Base-by-base conservation (phyloP, 2,797 vertebrate genomes). In the Dryobates pubescens region DNA sequence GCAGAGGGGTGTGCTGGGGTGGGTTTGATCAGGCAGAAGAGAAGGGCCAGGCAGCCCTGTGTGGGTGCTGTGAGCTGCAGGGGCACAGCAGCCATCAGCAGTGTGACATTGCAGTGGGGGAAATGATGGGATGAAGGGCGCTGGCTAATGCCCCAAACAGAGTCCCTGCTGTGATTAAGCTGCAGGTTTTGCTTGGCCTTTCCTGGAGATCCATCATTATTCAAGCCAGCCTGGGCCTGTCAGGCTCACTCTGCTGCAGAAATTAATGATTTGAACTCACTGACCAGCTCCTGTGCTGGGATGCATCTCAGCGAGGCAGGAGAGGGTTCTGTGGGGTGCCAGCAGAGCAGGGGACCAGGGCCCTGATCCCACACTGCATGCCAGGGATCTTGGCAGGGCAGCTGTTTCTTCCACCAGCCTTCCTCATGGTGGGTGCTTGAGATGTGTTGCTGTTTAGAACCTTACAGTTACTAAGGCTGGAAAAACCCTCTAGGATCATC, bases 181-280 rank as follows among this genome's bases (percentile, higher is more conserved):
- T 86, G 82, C 85, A 72, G 77, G 79, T 91, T 95, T 95, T 93
- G 79, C 96, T 47, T 86, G 94, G 76, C 76, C 41, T 96, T 68
- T 95, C 82, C 71, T 18, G 10, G 71, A 94, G 81, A 96, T 84
- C 93, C 65, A 77, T 97, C 95, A 80, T 96, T 87, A 94, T 95
- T 97, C 96, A 85, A 36, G 27, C 83, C 96, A 91, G 86, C 64
- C 72, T 2, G 8, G 63, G 49, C 61, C 91, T 92, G 93, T 92
- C 96, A 89, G 82, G 12, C 43, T 93, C 78, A 36, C 91, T 94
- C 68, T 53, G 77, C 70, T 13, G 34, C 90, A 83, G 71, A 90
- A 96, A 95, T 95, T 59, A 96, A 92, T 94, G 96, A 77, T 89
- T 94, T 94, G 88, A 96, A 91, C 95, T 95, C 12, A 1, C 16